Evolutionary conservation across 1,140 invertebrate genomes (phyloP), one percentile per base, ranked within the genome.

Genomic region (Drosophila leontia): DNA sequence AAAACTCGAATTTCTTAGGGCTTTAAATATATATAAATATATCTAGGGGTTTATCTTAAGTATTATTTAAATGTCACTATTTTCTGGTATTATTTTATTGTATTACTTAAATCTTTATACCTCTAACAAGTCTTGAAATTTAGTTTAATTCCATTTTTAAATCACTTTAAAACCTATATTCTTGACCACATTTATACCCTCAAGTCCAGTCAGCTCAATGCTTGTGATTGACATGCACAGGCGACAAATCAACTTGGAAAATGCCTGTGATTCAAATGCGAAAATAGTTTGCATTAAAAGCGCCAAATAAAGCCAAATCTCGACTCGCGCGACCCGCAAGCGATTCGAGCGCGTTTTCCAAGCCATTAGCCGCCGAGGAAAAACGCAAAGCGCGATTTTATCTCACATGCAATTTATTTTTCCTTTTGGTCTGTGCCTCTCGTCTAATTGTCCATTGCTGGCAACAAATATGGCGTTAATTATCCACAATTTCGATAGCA

Each of bases 401-500:
- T 76, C 84, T 72, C 84, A 64, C 80, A 83, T 87, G 84, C 84
- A 88, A 88, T 87, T 87, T 88, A 80, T 82, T 87, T 86, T 50
- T 32, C 29, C 75, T 59, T 61, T 60, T 78, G 45, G 62, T 69
- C 42, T 81, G 67, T 82, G 78, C 74, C 65, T 51, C 65, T 61
- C 74, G 80, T 82, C 75, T 82, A 82, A 82, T 82, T 82, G 80
- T 82, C 69, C 60, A 56, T 44, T 60, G 53, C 77, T 51, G 48
- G 47, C 77, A 65, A 80, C 84, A 87, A 88, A 88, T 87, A 87
- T 87, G 84, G 84, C 84, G 84, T 87, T 87, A 87, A 87, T 87
- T 87, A 87, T 90, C 80, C 77, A 84, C 80, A 71, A 81, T 87
- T 87, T 88, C 74, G 84, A 84, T 87, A 88, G 85, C 84, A 88